These are phyloP conservation scores for Cryptomyrus ogoouensis DNA, from an alignment of 2,113 vertebrate species.

Conservation along the genomic window DNA sequence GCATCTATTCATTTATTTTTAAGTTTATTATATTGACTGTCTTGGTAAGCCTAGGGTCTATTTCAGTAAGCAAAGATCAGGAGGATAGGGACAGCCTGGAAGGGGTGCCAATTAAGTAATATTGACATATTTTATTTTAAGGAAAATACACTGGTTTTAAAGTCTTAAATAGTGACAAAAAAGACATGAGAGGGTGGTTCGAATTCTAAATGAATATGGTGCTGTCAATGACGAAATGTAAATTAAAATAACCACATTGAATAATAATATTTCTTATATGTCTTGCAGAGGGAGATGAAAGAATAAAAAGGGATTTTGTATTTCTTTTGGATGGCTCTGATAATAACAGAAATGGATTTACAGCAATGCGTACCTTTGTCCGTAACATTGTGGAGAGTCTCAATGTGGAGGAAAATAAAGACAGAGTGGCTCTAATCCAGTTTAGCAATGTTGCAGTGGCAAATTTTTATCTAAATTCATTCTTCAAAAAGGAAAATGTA, in stretches of 20 bases:
- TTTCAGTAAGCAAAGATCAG: background rate
- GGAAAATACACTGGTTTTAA: background rate
- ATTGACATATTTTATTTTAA: background rate
- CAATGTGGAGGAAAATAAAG: slow-evolving; percentile 36
- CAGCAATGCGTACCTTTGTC: slow-evolving; percentile 42
- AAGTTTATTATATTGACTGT: background rate
- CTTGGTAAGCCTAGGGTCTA: background rate
- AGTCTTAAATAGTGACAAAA: background rate
- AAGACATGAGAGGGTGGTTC: background rate
- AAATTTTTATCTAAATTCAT: slow-evolving; percentile 48
- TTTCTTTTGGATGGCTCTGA: slow-evolving; percentile 60
- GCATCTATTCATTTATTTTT: background rate
- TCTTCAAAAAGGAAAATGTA: slow-evolving; percentile 39
- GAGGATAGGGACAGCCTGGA: background rate
- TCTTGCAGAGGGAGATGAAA: slow-evolving; percentile 27
- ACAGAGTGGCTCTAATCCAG: slow-evolving; percentile 45
- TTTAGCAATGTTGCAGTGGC: slow-evolving; percentile 43
- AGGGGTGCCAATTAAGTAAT: background rate
- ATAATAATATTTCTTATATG: background rate
- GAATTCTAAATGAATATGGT: background rate
- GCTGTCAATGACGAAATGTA: background rate
- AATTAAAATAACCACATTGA: background rate
- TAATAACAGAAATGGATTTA: slow-evolving; percentile 43
- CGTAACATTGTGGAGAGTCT: slow-evolving; percentile 38
- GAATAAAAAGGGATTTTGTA: slow-evolving; percentile 45